Base-by-base conservation (phyloP, 2,888 invertebrate species). In the Cerastis leucographa region DNA sequence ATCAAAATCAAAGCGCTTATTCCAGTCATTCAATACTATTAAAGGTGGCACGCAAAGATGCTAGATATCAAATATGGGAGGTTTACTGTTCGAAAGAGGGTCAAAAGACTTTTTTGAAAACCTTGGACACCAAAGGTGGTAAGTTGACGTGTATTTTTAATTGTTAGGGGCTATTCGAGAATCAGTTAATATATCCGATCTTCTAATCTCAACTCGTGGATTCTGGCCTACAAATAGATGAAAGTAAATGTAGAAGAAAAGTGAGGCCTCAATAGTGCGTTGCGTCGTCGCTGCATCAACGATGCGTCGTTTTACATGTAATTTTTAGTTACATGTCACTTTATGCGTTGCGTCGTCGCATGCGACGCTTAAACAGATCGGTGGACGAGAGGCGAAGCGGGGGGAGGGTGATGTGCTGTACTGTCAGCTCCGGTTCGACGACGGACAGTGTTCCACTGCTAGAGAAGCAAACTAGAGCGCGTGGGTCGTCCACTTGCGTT, bases 61-160 rank as follows among this genome's bases (percentile, higher is more conserved):
- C 84, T 62, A 93, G 92, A 84, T 96, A 93, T 86, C 95, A 96
- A 93, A 90, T 94, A 96, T 96, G 96, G 96, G 93, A 94, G 83
- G 92, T 96, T 87, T 94, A 91, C 83, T 93, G 93, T 88, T 78
- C 92, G 88, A 96, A 92, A 91, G 95, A 95, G 78, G 96, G 96
- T n/a, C 96, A 96, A 92, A 95, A 86, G 80, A 86, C 80, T 65
- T 96, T 95, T 88, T 74, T 96, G 81, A 96, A 93, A 91, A 94
- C 80, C 84, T 93, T 96, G 88, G 92, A 94, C 83, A 89, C 87
- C 88, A 96, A 95, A 92, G 96, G 96, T 80, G 93, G 96, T 95
- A 86, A 89, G 94, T 87, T 19, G 22, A 11, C 22, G 19, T 25
- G n/a, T 25, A 25, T 35, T 51, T 29, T 22, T 7, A 6, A 54